Evolutionary conservation across 2,888 invertebrate species (phyloP).

Genomic region (Chymomyza fuscimana): DNA sequence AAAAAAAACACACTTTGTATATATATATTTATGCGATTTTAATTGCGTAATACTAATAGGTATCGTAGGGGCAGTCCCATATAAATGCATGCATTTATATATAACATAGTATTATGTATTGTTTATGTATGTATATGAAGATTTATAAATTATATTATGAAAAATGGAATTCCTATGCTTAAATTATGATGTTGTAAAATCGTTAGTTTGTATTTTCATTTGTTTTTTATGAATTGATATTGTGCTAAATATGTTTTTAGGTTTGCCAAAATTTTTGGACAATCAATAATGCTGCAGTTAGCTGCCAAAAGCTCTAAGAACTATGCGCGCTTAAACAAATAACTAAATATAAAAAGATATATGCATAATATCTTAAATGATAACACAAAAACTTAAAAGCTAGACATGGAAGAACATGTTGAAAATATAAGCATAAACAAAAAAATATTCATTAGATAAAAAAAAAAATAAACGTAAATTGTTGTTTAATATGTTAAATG

Average conservation of each 20-base stretch:
- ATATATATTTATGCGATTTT: background rate
- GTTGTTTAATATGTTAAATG: slow-evolving; percentile 14
- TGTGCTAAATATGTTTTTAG: background rate
- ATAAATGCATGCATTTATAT: background rate
- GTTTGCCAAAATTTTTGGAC: background rate
- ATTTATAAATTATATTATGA: background rate
- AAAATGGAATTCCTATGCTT: background rate
- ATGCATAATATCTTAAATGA: slow-evolving; percentile 2
- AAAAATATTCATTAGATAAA: slow-evolving; percentile 3
- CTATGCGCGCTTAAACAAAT: background rate
- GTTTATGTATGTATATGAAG: slow-evolving; percentile 4
- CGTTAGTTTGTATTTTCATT: background rate
- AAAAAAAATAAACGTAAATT: slow-evolving; percentile 25
- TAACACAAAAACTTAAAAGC: background rate
- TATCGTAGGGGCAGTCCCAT: background rate
- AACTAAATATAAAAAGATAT: background rate
- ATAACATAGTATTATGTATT: background rate
- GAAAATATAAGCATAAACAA: background rate
- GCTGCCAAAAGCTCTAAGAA: background rate
- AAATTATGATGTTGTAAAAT: background rate
- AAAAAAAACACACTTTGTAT: background rate
- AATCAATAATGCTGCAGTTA: background rate
- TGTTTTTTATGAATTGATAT: background rate
- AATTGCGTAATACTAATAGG: background rate
- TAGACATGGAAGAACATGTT: slow-evolving; percentile 24